Percentiles rank a stretch among this genome's conserved stretches.
These are phyloP conservation scores for Melanchra persicariae DNA, from an alignment of 2,888 invertebrate genomes.

Conservation along the genomic window DNA sequence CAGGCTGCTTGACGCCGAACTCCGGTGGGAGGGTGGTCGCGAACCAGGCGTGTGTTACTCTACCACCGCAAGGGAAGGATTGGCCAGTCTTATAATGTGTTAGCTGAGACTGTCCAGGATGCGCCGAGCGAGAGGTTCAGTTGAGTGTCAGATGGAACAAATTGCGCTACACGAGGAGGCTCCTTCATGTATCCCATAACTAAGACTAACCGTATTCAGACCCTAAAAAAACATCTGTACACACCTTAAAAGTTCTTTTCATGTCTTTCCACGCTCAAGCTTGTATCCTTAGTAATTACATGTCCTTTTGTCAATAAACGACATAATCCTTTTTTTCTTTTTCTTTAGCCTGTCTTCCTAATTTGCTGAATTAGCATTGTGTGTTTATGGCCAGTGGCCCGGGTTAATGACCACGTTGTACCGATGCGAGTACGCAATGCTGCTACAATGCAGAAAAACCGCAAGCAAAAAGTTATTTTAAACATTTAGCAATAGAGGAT, in stretches of 20 bases:
- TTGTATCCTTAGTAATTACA: slow-evolving; percentile 19
- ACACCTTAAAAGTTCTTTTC: not conserved
- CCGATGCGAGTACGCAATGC: slow-evolving; percentile 60
- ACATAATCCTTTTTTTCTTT: slow-evolving; percentile 23
- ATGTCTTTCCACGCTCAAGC: not conserved
- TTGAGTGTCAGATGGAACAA: no score
- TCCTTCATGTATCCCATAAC: no score
- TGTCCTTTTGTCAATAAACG: slow-evolving; percentile 43
- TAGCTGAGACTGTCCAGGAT: no score
- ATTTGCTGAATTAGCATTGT: slow-evolving; percentile 69
- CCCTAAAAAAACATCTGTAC: not conserved
- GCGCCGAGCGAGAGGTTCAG: no score
- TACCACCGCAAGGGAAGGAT: no score
- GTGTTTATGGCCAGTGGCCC: slow-evolving; percentile 62
- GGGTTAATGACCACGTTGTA: slow-evolving; percentile 70
- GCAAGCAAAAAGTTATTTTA: slow-evolving; percentile 39
- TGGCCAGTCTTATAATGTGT: no score
- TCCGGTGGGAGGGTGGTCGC: no score
- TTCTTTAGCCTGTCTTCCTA: slow-evolving; percentile 62
- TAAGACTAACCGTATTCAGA: slow-evolving; percentile 5
- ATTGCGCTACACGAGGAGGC: no score
- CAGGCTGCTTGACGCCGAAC: no score
- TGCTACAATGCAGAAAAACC: slow-evolving; percentile 21
- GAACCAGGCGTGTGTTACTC: no score
- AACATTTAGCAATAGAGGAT: slow-evolving; percentile 8